Evolutionary conservation across 2,888 invertebrate species (phyloP), one percentile per base, ranked within the genome.

Genomic region (Idaea aversata): DNA sequence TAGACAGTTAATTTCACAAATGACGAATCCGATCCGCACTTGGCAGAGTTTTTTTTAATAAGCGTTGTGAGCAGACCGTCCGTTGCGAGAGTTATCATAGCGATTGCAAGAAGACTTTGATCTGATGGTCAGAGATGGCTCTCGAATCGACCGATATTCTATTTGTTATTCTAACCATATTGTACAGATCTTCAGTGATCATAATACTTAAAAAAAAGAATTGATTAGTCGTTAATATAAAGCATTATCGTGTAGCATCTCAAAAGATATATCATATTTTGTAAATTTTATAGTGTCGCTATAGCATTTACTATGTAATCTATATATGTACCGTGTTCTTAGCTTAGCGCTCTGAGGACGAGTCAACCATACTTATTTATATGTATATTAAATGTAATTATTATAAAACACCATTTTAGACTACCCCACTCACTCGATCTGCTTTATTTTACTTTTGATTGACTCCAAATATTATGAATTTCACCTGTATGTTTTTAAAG

Each of bases 201-300:
- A 82, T 85, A 72, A 77, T 63, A 47, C 47, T 66, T 78, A 80
- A 82, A 81, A 81, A 84, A 88, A 88, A 81, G 92, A 93, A 92
- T 93, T 91, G 92, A 93, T 88, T 92, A 92, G 91, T 84, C 79
- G 82, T 83, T 89, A 85, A 86, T 85, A 78, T 79, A 75, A 80
- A 84, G 78, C 86, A 90, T 91, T 88, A 90, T 90, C 90, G 83
- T 87, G 90, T 92, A 91, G 91, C 88, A 82, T 90, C 86, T 90
- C 92, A 86, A 87, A 91, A 89, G 88, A 91, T 90, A 93, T 91
- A 92, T 93, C 91, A 93, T 93, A 93, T 93, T 93, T 93, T 93
- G 92, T 93, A 93, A 92, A 93, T 92, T 93, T 92, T 93, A 92
- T 93, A 92, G 91, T 88, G 85, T 91, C 84, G 91, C 91, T 92